Conservation (phyloP, 2,888 invertebrate genomes). For the Sesamia inferens region DNA sequence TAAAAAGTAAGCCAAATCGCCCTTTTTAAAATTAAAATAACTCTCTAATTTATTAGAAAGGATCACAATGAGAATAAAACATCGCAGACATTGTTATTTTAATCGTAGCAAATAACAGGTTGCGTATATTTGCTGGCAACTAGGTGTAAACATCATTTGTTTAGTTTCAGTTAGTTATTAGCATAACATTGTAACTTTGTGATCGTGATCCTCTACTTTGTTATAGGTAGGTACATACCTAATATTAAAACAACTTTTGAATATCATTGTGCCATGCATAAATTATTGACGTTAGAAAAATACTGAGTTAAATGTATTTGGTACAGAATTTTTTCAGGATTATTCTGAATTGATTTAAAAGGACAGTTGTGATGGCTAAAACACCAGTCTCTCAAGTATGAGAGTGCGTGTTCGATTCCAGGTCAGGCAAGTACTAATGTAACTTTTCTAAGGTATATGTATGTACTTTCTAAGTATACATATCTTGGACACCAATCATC, state of each 20-base stretch:
- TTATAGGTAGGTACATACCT: slow-evolving; percentile 32
- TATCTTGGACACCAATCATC: too few species aligned
- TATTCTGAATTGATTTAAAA: too few species aligned
- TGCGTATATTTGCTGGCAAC: slow-evolving; percentile 40
- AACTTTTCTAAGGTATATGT: too few species aligned
- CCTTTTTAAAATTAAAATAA: slow-evolving; percentile 2
- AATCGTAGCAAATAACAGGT: slow-evolving; percentile 48
- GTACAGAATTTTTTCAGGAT: neutral
- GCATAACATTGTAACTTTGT: slow-evolving; percentile 60
- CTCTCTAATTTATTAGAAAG: slow-evolving; percentile 13
- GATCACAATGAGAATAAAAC: slow-evolving; percentile 24
- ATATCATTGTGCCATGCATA: slow-evolving; percentile 59
- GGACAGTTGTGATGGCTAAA: too few species aligned
- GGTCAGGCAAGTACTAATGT: too few species aligned
- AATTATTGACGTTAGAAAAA: slow-evolving; percentile 29
- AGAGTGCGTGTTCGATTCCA: too few species aligned
- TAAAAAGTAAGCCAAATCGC: neutral
- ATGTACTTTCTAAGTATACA: too few species aligned
- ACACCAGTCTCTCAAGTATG: too few species aligned
- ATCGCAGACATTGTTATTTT: slow-evolving; percentile 19
- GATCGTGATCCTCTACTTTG: slow-evolving; percentile 53
- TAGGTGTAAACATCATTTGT: slow-evolving; percentile 59
- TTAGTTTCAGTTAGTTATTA: slow-evolving; percentile 60
- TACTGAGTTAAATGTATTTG: slow-evolving; percentile 18
- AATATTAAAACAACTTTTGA: slow-evolving; percentile 46